Evolutionary conservation across 35 echinoderm and acorn worm species (phyloP), one percentile per base, ranked within the genome.

Genomic region (Heliocidaris erythrogramma): DNA sequence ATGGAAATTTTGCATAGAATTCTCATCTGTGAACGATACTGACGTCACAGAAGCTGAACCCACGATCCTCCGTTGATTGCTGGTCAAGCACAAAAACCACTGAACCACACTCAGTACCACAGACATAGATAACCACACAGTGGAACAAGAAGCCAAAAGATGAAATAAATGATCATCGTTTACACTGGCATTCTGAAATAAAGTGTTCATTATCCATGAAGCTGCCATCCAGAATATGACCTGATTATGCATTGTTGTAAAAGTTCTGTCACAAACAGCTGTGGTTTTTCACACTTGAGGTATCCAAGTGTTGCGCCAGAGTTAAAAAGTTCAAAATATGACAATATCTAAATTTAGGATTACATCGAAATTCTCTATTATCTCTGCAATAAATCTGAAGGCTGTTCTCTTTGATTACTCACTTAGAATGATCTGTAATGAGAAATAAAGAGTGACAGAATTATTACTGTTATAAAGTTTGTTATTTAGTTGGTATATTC

Each of bases 31-130:
- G 65, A 24, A n/a, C 24, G 21, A 78, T 78, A 78, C 27, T 24
- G 27, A 78, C 8, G 65, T 27, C 65, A 78, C 1, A 9, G 6
- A 24, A 78, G 65, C 0, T 78, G 65, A 78, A 78, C 21, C 65
- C 65, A 78, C 21, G n/a, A 78, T 78, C 65, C 27, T 5, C 21
- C n/a, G 65, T 78, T 27, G 65, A 78, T 78, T 8, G 27, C 8
- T 78, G 65, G 65, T 78, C 65, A 78, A 78, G 65, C 65, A 78
- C 65, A n/a, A 18, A 78, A 78, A 78, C 65, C 65, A 78, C 65
- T n/a, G 65, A 27, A n/a, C 65, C 18, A 78, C 0, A 24, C 65
- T 78, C n/a, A 4, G 21, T 78, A 78, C 7, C 27, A 78, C 27
- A 78, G 14, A 56, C 9, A 56, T 14, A 56, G 17, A n/a, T n/a